Conservation (phyloP, 2,888 invertebrate species). For the Orthosia incerta region DNA sequence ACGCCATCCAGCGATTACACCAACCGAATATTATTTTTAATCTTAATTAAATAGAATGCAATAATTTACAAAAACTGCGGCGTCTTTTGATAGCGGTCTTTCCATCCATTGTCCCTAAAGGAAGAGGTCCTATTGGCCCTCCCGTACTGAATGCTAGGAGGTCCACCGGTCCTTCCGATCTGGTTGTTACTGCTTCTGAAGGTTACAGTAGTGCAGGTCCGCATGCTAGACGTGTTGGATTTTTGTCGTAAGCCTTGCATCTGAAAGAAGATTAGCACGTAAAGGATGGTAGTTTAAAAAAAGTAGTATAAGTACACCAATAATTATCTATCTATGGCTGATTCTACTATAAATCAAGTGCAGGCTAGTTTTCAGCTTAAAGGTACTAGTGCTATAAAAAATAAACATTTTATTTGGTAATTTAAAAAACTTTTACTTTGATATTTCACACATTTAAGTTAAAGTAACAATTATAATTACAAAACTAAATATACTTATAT, state of each 20-base stretch:
- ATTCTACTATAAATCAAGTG: constrained; percentile 5
- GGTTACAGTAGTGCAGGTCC: constrained; percentile 84
- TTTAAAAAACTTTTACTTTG: background rate
- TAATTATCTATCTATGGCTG: background rate
- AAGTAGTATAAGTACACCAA: too few species aligned
- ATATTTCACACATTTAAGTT: too few species aligned
- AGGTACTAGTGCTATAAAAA: background rate
- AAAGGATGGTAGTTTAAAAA: background rate
- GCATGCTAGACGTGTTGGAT: constrained; percentile 87
- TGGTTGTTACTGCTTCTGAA: constrained; percentile 83
- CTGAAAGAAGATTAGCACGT: constrained; percentile 70
- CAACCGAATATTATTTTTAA: too few species aligned
- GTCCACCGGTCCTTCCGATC: constrained; percentile 65
- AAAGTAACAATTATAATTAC: background rate
- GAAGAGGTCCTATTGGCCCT: constrained; percentile 71
- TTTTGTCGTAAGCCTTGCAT: constrained; percentile 89
- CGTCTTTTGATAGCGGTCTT: constrained; percentile 74
- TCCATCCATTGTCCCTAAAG: constrained; percentile 77
- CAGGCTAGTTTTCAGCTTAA: background rate
- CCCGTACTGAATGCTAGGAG: constrained; percentile 75
- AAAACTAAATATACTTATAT: background rate
- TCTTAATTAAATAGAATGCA: background rate
- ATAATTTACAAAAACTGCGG: constrained; percentile 79
- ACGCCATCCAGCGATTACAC: too few species aligned
- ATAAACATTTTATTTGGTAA: background rate